A percentile compares a stretch with the other conserved stretches of the same genome.
Evolutionary conservation across 2,888 invertebrate genomes (phyloP).

Genomic region (Arge pagana): DNA sequence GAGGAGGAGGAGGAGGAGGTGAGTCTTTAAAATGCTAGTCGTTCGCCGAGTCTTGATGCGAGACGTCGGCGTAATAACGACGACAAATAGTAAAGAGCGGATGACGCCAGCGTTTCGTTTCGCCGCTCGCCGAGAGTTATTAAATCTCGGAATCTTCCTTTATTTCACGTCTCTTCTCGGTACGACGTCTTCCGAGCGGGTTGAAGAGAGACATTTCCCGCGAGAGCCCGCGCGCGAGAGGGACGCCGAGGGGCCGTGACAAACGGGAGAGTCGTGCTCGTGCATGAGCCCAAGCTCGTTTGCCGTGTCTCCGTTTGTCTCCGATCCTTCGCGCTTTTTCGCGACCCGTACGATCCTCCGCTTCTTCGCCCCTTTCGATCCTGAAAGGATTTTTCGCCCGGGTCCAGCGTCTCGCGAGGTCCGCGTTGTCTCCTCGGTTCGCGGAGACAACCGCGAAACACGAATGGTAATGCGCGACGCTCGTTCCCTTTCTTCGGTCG

Average conservation of each 20-base stretch:
- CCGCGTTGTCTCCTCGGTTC: too few relatives aligned
- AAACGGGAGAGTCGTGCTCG: slow-evolving; percentile 10
- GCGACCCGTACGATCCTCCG: background rate
- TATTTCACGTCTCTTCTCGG: slow-evolving; percentile 37
- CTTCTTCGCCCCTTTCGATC: background rate
- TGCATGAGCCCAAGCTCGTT: slow-evolving; percentile 5
- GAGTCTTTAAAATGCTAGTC: too few relatives aligned
- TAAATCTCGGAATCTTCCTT: slow-evolving; percentile 43
- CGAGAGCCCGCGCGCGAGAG: background rate
- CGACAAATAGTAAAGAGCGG: slow-evolving; percentile 4
- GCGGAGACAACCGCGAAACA: too few relatives aligned
- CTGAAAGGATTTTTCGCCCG: background rate
- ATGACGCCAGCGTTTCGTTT: slow-evolving; percentile 14
- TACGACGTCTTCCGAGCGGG: slow-evolving; percentile 26
- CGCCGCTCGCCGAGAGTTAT: slow-evolving; percentile 37
- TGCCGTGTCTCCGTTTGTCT: slow-evolving; percentile 18
- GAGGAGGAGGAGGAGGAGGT: too few relatives aligned
- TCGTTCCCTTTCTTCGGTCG: too few relatives aligned
- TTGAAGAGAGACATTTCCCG: slow-evolving; percentile 28
- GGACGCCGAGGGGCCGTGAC: slow-evolving; percentile 8
- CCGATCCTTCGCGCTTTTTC: slow-evolving; percentile 18
- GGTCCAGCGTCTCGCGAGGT: too few relatives aligned
- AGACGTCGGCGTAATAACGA: slow-evolving; percentile 5
- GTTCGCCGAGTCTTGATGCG: background rate
- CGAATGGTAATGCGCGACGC: too few relatives aligned